Evolutionary conservation across 1,140 invertebrate genomes (phyloP).

Genomic region (Piezodorus guildinii): DNA sequence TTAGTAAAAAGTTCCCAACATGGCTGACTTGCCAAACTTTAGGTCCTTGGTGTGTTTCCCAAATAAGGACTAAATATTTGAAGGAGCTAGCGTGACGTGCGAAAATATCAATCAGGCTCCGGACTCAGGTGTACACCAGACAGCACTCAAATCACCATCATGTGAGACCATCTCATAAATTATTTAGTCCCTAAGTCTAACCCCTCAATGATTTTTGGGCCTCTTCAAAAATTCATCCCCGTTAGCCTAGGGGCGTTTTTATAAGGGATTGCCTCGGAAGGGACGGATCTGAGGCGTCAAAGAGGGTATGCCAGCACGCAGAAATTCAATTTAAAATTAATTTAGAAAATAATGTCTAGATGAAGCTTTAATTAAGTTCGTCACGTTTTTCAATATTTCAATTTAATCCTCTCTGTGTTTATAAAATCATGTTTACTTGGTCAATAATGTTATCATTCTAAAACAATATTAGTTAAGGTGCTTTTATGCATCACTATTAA

Average conservation of each 20-base stretch:
- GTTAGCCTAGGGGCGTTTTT: not conserved
- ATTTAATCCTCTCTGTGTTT: too few relatives aligned
- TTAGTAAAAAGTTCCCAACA: too few relatives aligned
- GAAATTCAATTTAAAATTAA: too few relatives aligned
- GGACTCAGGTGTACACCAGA: not conserved
- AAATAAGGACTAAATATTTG: not conserved
- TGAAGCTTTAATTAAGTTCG: too few relatives aligned
- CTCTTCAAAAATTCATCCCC: not conserved
- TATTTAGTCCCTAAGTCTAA: not conserved
- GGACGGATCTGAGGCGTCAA: too few relatives aligned
- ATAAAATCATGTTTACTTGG: too few relatives aligned
- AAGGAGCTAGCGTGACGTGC: not conserved
- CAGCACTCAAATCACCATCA: not conserved
- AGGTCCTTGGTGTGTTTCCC: not conserved
- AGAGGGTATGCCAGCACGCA: too few relatives aligned
- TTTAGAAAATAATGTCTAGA: too few relatives aligned
- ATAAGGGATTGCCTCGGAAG: not conserved
- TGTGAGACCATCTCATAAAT: not conserved
- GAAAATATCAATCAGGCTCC: not conserved
- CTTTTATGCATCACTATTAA: too few relatives aligned
- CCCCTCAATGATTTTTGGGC: conserved; percentile 1
- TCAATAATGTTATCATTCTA: too few relatives aligned
- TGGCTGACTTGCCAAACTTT: not conserved
- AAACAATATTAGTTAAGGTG: too few relatives aligned
- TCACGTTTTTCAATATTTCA: too few relatives aligned